A percentile compares a stretch with the other conserved stretches of the same genome.
phyloP scores from a whole-genome alignment of 2,888 invertebrate species.

The Cantharis lateralis region DNA sequence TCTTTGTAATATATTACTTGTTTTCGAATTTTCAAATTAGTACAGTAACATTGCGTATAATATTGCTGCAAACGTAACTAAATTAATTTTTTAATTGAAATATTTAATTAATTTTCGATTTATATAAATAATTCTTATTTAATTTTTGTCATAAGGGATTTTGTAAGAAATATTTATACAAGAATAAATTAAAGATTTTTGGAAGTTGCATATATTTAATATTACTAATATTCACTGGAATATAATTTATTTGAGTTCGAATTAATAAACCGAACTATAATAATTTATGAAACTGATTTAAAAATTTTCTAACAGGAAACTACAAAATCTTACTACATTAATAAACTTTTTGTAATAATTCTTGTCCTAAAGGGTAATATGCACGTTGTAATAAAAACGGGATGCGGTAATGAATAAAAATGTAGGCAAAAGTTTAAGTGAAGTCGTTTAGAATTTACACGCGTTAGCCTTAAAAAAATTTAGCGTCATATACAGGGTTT shows the following conservation, averaged over 20 bases:
- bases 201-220: no score
- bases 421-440: not conserved
- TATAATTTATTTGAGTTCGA: not conserved
- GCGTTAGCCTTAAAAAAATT: not conserved
- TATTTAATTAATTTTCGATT: no score
- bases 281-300: not conserved
- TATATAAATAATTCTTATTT: no score
- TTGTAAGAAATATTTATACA: no score
- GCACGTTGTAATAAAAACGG: not conserved
- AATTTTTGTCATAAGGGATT: no score
- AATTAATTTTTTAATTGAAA: no score
- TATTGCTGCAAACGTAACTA: not conserved
- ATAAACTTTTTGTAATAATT: not conserved
- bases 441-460: not conserved
- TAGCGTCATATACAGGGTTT: not conserved
- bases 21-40: not conserved
- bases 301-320: not conserved
- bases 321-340: not conserved
- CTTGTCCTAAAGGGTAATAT: not conserved
- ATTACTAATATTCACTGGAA: no score
- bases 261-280: not conserved
- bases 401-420: not conserved
- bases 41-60: no score
- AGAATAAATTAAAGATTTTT: no score
- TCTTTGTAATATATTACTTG: not conserved